Percentiles rank a stretch among this genome's conserved stretches.
Conservation (phyloP, 2,797 vertebrate genomes). For the Lacerta viridis region DNA sequence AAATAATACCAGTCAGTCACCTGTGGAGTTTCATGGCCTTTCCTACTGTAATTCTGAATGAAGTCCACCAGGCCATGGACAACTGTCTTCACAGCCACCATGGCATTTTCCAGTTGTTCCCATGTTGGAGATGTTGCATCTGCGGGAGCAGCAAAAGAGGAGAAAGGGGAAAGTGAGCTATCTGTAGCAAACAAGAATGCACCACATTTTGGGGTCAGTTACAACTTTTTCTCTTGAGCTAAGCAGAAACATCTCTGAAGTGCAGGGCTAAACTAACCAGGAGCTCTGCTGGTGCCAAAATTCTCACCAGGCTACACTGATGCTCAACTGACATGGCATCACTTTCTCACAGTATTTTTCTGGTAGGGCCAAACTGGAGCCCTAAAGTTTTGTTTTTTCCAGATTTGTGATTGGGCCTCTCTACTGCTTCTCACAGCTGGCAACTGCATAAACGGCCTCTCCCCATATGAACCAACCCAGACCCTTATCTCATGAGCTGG, state of each 20-base stretch:
- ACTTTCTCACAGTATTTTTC: not conserved
- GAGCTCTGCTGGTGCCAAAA: not conserved
- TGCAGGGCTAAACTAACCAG: not conserved
- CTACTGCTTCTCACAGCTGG: not conserved
- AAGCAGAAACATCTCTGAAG: not conserved
- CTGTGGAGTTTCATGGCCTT: conserved; percentile 94
- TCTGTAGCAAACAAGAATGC: not conserved
- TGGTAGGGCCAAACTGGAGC: not conserved
- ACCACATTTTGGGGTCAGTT: not conserved
- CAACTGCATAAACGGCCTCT: not conserved
- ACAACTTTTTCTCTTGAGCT: not conserved
- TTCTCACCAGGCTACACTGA: not conserved
- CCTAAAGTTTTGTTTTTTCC: no score
- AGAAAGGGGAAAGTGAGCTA: not conserved
- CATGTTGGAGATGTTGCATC: conserved; percentile 91
- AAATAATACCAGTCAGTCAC: conserved; percentile 71
- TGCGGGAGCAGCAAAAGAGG: conserved; percentile 51
- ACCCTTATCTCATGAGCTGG: no score
- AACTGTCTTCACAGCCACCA: conserved; percentile 94
- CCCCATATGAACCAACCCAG: no score
- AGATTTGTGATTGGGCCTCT: not conserved
- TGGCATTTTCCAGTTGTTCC: conserved; percentile 94
- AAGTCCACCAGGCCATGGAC: conserved; percentile 96
- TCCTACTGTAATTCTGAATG: conserved; percentile 97
- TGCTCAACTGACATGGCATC: fast-evolving